Evolutionary conservation across 2,113 vertebrate genomes (phyloP).

Genomic region (Myrmecobius fasciatus): DNA sequence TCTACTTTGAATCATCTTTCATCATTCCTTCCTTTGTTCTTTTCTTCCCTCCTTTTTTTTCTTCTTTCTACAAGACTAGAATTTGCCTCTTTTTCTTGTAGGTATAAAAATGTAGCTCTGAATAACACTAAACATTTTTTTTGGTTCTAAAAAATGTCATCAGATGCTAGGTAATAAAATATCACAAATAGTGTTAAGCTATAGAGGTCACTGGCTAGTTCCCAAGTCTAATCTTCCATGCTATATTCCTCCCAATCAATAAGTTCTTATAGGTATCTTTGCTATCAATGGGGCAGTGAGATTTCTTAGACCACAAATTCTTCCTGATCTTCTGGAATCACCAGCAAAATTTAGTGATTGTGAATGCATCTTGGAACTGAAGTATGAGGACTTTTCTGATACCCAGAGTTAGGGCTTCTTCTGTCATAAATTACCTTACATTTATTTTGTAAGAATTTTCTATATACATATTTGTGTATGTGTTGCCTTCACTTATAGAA

Average conservation of each 20-base stretch:
- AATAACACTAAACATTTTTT: neutral
- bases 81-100: neutral
- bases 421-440: too few species aligned
- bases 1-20: neutral
- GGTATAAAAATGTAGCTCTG: neutral
- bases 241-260: neutral
- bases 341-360: neutral
- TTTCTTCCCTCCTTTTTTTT: too few species aligned
- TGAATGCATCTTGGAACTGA: neutral
- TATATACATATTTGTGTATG: neutral
- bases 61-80: too few species aligned
- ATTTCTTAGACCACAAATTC: neutral
- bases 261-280: neutral
- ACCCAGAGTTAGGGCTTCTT: neutral
- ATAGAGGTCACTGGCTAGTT: neutral
- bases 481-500: neutral
- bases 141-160: neutral
- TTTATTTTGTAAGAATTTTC: too few species aligned
- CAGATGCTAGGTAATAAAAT: neutral
- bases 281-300: neutral
- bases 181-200: neutral
- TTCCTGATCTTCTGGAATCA: neutral
- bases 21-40: neutral
- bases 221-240: neutral
- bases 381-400: neutral